Base-by-base conservation (phyloP, 2,113 vertebrate genomes). In the Lagopus muta region DNA sequence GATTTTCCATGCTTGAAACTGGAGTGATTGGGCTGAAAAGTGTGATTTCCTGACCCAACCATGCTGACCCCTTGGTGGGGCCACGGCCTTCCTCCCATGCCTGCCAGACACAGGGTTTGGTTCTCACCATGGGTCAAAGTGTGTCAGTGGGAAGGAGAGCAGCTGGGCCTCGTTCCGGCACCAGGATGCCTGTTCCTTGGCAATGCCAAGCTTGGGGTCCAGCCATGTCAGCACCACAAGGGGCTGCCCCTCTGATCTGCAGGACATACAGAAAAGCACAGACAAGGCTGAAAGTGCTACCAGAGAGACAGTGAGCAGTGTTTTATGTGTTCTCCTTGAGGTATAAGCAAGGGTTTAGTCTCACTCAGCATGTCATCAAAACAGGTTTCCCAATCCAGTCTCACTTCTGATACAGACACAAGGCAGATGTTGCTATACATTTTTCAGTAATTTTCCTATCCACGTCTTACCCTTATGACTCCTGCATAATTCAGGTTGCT, bases 401-500 rank as follows among this genome's bases (percentile, higher is more conserved):
- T 83, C 2, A 5, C 67, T 42, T 90, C 79, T 18, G 2, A 86
- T 50, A 50, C 40, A 71, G 79, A 67, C 72, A 65, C 18, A 77
- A 86, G 79, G 86, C 91, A 94, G 85, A 96, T 91, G 82, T 80
- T 95, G 79, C 43, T 78, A 81, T 94, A 94, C 40, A 91, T 95
- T 91, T 96, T 95, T 90, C 85, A 83, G 79, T 86, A 86, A 78
- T 96, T 78, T 90, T 83, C 40, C 30, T 86, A 67, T 21, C 34
- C 79, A 60, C 30, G 67, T 88, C 65, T 75, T 90, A 55, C 40
- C 43, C 77, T 47, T 69, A 5, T 61, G 79, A 48, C 43, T 96
- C 30, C 65, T 95, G 84, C 79, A 95, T 92, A 91, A 94, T 95
- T 91, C 82, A 95, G 67, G 71, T 89, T 94, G 57, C 64, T 92